These are phyloP conservation scores for Heteractis magnifica DNA, from an alignment of 92 coral and sea anemone genomes.

Conservation along the genomic window DNA sequence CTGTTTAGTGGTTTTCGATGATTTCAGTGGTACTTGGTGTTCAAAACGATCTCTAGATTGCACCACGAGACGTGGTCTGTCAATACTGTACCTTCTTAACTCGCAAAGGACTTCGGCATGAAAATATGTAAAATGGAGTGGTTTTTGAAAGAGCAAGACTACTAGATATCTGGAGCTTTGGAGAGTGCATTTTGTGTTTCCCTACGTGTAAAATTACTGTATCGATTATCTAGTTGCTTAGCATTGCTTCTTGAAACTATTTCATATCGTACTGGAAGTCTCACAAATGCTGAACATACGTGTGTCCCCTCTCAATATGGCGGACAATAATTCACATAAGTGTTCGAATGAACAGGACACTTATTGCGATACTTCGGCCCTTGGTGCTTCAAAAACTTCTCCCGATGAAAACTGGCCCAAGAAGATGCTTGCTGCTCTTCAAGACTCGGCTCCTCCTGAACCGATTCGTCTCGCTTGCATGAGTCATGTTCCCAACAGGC, in stretches of 20 bases:
- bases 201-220: not conserved
- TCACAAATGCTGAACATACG: conserved; percentile 45
- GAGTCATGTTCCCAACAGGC: conserved; percentile 80
- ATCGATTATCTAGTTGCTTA: not conserved
- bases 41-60: conserved; percentile 10
- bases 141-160: conserved; percentile 11
- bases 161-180: conserved; percentile 11
- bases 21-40: conserved; percentile 22
- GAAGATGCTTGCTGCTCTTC: conserved; percentile 79
- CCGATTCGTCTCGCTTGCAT: conserved; percentile 97
- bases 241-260: not conserved
- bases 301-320: conserved; percentile 45
- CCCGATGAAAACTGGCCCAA: conserved; percentile 73
- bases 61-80: conserved; percentile 16
- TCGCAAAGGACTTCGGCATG: conserved; percentile 27
- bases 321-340: conserved; percentile 26
- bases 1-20: conserved; percentile 17
- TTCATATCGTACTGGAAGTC: not conserved
- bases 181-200: not conserved
- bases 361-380: conserved; percentile 35
- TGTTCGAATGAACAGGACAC: conserved; percentile 24
- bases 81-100: conserved; percentile 5
- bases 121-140: conserved; percentile 18
- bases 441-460: conserved; percentile 90
- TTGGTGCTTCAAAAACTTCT: conserved; percentile 19